phyloP scores from a whole-genome alignment of 1,140 invertebrate genomes.

The Drosophila ohnishii region DNA sequence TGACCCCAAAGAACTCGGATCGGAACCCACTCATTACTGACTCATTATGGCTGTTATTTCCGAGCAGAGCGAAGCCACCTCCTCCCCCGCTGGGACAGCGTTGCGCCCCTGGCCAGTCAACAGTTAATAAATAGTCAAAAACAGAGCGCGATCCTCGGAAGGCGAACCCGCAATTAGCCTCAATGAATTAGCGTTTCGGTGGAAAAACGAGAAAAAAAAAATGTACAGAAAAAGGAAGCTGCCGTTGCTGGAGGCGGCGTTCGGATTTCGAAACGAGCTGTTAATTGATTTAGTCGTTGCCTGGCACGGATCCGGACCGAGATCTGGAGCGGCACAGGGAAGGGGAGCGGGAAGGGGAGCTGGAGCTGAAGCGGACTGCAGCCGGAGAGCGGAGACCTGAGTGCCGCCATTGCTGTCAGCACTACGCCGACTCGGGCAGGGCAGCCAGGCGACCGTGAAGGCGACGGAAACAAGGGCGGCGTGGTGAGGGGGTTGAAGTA shows the following conservation, averaged over 20 bases:
- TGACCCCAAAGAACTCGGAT: conserved; percentile 15
- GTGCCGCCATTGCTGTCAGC: conserved; percentile 79
- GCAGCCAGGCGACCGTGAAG: conserved; percentile 65
- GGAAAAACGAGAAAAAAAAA: conserved; percentile 23
- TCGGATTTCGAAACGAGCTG: conserved; percentile 73
- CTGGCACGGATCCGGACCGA: conserved; percentile 36
- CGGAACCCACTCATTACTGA: conserved; percentile 35
- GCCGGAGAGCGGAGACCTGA: conserved; percentile 38
- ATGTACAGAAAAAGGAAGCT: conserved; percentile 45
- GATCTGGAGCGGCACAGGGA: background rate
- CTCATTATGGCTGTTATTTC: conserved; percentile 41
- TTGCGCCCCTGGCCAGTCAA: conserved; percentile 51
- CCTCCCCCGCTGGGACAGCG: conserved; percentile 24
- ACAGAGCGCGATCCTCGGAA: conserved; percentile 43
- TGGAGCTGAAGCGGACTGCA: background rate
- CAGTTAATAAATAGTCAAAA: conserved; percentile 73
- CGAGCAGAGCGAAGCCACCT: conserved; percentile 5
- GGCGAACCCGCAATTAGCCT: conserved; percentile 52
- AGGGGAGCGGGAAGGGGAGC: background rate
- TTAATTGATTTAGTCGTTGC: conserved; percentile 79
- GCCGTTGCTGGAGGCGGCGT: conserved; percentile 51
- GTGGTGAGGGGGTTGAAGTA: background rate
- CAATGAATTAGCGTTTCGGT: conserved; percentile 64
- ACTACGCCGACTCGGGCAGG: conserved; percentile 43
- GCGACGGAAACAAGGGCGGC: conserved; percentile 39